Evolutionary conservation across 2,113 vertebrate genomes (phyloP).

Genomic region (Boulengeromyrus knoepffleri): DNA sequence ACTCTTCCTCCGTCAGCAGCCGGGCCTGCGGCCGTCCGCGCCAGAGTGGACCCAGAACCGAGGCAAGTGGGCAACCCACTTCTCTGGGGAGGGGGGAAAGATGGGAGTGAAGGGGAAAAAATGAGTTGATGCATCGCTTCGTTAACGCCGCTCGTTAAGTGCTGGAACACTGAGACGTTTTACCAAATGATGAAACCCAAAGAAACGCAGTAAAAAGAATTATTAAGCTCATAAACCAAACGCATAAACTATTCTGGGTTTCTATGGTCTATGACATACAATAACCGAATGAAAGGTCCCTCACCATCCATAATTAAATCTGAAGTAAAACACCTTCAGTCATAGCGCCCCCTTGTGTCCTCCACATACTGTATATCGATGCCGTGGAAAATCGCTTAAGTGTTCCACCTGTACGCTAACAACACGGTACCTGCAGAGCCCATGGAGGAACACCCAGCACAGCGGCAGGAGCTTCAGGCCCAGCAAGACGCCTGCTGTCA

Average conservation of each 20-base stretch:
- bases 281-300: background rate
- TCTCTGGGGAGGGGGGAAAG: slow-evolving; percentile 42
- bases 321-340: background rate
- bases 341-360: background rate
- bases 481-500: slow-evolving; percentile 44
- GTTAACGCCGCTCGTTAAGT: background rate
- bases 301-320: background rate
- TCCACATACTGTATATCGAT: slow-evolving; percentile 19
- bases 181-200: background rate
- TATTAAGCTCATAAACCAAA: background rate
- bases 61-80: slow-evolving; percentile 39
- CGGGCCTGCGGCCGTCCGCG: slow-evolving; percentile 26
- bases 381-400: background rate
- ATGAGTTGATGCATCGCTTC: background rate
- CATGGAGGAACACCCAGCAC: slow-evolving; percentile 27
- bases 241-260: background rate
- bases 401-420: background rate
- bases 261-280: background rate
- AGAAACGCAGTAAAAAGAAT: background rate
- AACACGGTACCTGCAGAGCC: slow-evolving; percentile 46
- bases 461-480: slow-evolving; percentile 41
- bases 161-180: background rate
- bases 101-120: background rate
- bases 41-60: slow-evolving; percentile 11
- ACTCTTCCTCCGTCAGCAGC: slow-evolving; percentile 69